Conservation (phyloP, 2,113 vertebrate genomes). For the Xiphophorus couchianus region DNA sequence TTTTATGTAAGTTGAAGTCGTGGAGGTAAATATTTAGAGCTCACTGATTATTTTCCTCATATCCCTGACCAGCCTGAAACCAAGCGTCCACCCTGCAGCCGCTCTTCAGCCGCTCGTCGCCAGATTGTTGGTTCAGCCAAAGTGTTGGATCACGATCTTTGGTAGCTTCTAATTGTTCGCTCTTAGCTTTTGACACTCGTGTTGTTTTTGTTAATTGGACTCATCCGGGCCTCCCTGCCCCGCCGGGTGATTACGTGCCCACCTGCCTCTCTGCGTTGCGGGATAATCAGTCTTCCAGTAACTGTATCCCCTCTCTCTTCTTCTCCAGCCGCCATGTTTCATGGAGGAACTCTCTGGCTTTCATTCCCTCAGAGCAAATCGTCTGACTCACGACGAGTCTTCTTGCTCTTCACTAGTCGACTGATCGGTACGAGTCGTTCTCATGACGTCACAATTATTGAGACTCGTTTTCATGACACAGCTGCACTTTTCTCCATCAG, state of each 20-base stretch:
- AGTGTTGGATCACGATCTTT: constrained; percentile 6
- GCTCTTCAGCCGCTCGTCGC: neutral
- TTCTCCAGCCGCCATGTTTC: neutral
- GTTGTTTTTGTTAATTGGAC: constrained; percentile 27
- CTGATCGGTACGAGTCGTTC: neutral
- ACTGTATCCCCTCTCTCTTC: neutral
- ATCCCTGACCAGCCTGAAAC: neutral
- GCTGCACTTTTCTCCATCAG: neutral
- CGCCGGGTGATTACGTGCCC: constrained; percentile 2
- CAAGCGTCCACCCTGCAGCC: neutral
- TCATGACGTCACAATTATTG: neutral
- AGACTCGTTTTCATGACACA: neutral
- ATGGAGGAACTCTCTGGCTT: neutral
- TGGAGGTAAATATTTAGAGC: too few species aligned
- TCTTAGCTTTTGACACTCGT: constrained; percentile 12
- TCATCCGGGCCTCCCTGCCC: constrained; percentile 2
- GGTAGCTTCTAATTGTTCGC: constrained; percentile 1
- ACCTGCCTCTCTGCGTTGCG: constrained; percentile 2
- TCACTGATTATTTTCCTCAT: neutral
- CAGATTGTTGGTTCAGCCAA: constrained; percentile 6
- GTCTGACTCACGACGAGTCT: neutral
- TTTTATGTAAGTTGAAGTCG: too few species aligned
- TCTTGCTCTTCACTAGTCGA: neutral
- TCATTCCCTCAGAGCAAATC: neutral
- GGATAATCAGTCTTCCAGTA: neutral